Percentiles rank a stretch among this genome's conserved stretches.
Conservation (phyloP, 1,140 invertebrate species). For the Hyphantria cunea region DNA sequence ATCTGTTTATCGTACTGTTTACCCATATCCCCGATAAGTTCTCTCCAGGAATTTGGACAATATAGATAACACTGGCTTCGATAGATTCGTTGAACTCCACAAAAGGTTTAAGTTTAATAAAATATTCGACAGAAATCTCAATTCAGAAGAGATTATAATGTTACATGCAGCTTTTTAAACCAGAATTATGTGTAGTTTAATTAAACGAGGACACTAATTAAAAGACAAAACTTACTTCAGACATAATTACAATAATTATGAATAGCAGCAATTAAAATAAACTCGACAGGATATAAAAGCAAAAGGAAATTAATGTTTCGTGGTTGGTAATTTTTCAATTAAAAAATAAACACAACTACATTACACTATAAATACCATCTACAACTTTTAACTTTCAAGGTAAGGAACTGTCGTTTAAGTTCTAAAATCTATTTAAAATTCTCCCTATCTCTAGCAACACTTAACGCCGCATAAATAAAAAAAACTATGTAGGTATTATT, state of each 20-base stretch:
- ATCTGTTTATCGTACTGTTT: no score
- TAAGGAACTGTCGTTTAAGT: slow-evolving; percentile 24
- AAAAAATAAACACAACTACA: neutral
- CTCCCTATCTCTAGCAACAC: neutral
- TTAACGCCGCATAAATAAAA: slow-evolving; percentile 1
- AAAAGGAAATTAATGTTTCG: neutral
- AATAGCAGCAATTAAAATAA: neutral
- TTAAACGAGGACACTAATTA: no score
- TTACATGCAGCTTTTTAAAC: no score
- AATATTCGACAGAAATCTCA: no score
- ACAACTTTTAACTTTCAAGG: slow-evolving; percentile 29
- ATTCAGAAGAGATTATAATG: no score
- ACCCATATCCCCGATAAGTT: no score
- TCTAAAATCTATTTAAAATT: neutral
- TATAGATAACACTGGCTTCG: no score
- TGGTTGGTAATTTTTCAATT: neutral
- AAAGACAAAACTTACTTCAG: no score
- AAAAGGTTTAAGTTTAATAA: no score
- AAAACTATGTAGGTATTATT: neutral
- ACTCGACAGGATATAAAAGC: neutral
- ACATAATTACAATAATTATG: neutral
- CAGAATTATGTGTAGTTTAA: no score
- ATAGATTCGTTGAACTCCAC: no score
- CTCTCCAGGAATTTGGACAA: no score
- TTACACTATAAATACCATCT: slow-evolving; percentile 8